phyloP scores from a whole-genome alignment of 2,797 vertebrate genomes.

The Cebuella pygmaea region DNA sequence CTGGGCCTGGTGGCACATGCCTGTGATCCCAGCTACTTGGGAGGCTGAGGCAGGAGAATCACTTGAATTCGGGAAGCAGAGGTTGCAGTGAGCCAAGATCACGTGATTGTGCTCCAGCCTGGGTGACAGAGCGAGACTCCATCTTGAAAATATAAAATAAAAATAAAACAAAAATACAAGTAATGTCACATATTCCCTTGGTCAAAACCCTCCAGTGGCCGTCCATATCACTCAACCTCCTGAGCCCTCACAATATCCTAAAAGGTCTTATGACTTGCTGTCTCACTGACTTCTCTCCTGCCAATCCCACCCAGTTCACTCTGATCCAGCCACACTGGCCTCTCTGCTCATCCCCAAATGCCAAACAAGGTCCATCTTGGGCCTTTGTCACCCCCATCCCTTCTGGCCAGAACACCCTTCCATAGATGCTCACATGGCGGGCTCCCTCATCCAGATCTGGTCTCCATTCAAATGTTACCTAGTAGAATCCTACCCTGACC shows the following conservation, averaged over 20 bases:
- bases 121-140: background rate
- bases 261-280: background rate
- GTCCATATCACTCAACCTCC: background rate
- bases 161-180: background rate
- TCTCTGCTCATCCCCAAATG: background rate
- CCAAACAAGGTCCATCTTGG: background rate
- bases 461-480: background rate
- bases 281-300: background rate
- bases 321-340: background rate
- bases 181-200: background rate
- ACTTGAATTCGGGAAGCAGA: background rate
- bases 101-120: background rate
- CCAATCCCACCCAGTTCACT: no score
- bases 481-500: background rate
- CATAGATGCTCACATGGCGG: background rate
- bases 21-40: background rate
- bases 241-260: background rate
- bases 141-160: background rate
- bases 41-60: background rate
- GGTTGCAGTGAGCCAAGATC: background rate
- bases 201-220: background rate
- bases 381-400: background rate
- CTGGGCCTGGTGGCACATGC: background rate
- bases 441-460: background rate
- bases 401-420: background rate